Evolutionary conservation across 2,113 vertebrate genomes (phyloP).

Genomic region (Corythoichthys intestinalis): DNA sequence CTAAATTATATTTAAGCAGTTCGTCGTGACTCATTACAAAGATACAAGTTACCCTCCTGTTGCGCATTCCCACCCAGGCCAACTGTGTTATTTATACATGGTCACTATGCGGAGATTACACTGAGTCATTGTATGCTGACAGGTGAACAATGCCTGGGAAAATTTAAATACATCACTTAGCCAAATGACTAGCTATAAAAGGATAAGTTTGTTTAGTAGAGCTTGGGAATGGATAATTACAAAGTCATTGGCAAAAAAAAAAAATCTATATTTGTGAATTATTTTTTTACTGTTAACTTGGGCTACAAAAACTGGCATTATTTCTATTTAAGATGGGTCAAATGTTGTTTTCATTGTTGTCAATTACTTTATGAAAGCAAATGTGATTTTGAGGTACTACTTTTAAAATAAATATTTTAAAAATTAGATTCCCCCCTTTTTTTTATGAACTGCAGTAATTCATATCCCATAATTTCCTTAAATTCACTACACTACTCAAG

Average conservation of each 20-base stretch:
- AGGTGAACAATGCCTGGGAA: conserved; percentile 62
- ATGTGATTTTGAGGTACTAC: not conserved
- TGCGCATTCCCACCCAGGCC: conserved; percentile 63
- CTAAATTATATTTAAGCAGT: conserved; percentile 85
- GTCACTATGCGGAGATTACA: conserved; percentile 64
- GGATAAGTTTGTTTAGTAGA: conserved; percentile 30
- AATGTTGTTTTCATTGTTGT: not conserved
- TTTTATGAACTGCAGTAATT: not conserved
- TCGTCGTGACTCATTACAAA: conserved; percentile 81
- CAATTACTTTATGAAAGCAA: not conserved
- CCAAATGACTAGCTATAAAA: conserved; percentile 57
- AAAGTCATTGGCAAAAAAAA: not conserved
- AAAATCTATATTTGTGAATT: not conserved
- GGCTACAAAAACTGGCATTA: not conserved
- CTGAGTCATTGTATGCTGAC: conserved; percentile 68
- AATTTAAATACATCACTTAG: conserved; percentile 64
- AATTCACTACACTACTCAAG: not conserved
- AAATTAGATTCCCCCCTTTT: not conserved
- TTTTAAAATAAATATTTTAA: not conserved
- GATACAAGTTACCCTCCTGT: conserved; percentile 77
- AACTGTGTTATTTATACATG: conserved; percentile 64
- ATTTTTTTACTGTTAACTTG: not conserved
- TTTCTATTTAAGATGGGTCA: not conserved
- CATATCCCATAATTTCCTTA: not conserved
- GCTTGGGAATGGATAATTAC: conserved; percentile 26